Conservation (phyloP, 1,140 invertebrate genomes). For the Euwallacea similis region DNA sequence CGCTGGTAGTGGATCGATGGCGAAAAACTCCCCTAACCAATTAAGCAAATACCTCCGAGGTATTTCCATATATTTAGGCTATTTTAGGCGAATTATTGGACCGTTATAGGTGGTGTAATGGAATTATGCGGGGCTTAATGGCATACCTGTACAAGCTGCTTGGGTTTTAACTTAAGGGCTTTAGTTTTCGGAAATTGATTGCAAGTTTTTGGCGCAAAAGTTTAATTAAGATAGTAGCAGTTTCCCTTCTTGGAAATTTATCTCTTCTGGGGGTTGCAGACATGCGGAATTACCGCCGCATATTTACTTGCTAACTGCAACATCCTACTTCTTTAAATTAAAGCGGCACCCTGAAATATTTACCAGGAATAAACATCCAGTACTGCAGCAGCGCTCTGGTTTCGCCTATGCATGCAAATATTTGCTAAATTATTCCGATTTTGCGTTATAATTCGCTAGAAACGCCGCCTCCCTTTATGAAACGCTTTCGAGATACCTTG, state of each 20-base stretch:
- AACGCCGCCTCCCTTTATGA: conserved; percentile 21
- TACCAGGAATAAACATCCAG: conserved; percentile 30
- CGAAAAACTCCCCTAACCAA: not conserved
- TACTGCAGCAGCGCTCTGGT: conserved; percentile 8
- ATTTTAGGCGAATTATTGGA: conserved; percentile 22
- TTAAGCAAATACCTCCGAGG: not conserved
- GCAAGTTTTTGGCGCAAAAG: too few relatives aligned
- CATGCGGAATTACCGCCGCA: too few relatives aligned
- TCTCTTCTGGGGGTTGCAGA: too few relatives aligned
- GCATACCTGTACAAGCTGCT: conserved; percentile 4
- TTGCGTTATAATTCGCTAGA: conserved; percentile 24
- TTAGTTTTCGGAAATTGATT: too few relatives aligned
- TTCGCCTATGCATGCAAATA: conserved; percentile 35
- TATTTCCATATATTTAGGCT: conserved; percentile 11
- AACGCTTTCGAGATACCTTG: conserved; percentile 5
- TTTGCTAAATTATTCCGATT: conserved; percentile 35
- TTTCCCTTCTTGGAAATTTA: too few relatives aligned
- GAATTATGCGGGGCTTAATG: conserved; percentile 10
- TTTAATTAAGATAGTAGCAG: too few relatives aligned
- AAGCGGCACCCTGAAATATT: conserved; percentile 31
- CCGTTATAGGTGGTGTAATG: conserved; percentile 16
- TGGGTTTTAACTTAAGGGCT: too few relatives aligned
- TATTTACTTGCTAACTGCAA: too few relatives aligned
- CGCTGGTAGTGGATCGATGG: not conserved
- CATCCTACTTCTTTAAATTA: conserved; percentile 29